A percentile compares a stretch with the other conserved stretches of the same genome.
Conservation (phyloP, 64 coral and sea anemone species). For the Stichodactyla helianthus region DNA sequence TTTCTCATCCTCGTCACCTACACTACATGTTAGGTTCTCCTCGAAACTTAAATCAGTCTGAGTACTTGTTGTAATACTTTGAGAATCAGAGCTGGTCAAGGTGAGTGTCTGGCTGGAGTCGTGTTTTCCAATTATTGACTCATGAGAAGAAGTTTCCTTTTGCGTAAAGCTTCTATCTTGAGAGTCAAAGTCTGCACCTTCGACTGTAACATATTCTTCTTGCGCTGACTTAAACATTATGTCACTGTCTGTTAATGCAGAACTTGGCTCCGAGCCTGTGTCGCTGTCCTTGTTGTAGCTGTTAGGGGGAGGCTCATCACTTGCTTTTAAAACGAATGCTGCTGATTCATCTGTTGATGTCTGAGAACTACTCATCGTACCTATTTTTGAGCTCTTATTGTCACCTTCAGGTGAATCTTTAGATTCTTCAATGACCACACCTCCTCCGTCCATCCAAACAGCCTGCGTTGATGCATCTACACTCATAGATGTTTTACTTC, state of each 20-base stretch:
- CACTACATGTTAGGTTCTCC: constrained; percentile 12
- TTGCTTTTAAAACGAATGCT: neutral
- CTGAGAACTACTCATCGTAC: constrained; percentile 23
- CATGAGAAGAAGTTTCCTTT: neutral
- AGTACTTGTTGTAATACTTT: constrained; percentile 59
- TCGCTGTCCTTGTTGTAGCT: constrained; percentile 48
- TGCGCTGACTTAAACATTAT: constrained; percentile 79
- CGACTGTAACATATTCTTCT: constrained; percentile 89
- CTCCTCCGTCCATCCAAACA: constrained; percentile 24
- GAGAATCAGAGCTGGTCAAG: constrained; percentile 62
- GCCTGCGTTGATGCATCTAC: constrained; percentile 47
- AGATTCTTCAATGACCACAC: neutral
- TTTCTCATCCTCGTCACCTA: neutral
- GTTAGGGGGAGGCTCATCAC: constrained; percentile 22
- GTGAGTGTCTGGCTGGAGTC: constrained; percentile 79
- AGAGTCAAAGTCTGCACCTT: constrained; percentile 50
- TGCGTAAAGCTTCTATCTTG: neutral
- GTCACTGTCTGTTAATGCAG: constrained; percentile 67
- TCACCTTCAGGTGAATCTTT: constrained; percentile 20
- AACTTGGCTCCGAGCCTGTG: constrained; percentile 56
- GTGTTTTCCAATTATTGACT: constrained; percentile 33
- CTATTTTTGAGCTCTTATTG: neutral
- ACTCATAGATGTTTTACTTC: constrained; percentile 69
- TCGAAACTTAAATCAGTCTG: constrained; percentile 57
- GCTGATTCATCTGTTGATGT: constrained; percentile 18